These are phyloP conservation scores for Caenorhabditis sinica DNA, from an alignment of 2,888 invertebrate genomes.

Conservation along the genomic window DNA sequence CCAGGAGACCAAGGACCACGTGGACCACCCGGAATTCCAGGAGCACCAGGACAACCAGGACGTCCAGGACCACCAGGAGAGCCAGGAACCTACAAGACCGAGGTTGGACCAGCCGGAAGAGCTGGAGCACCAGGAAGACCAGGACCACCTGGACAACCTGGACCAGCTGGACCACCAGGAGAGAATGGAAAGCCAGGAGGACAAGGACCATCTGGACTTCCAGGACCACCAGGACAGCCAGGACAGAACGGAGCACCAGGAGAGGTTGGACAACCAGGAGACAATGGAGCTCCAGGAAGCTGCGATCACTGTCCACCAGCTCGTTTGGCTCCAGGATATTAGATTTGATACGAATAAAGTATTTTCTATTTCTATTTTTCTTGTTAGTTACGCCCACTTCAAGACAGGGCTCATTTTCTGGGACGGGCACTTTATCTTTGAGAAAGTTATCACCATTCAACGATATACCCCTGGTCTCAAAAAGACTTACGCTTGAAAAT, in stretches of 20 bases:
- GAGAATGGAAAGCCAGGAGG: constrained; percentile 78
- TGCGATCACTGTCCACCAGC: constrained; percentile 83
- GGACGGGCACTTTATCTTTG: not conserved
- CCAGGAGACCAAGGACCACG: constrained; percentile 82
- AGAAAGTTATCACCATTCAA: no score
- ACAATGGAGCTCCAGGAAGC: constrained; percentile 80
- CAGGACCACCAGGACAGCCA: constrained; percentile 76
- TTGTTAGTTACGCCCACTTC: constrained; percentile 84
- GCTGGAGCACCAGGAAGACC: constrained; percentile 80
- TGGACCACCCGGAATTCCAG: constrained; percentile 89
- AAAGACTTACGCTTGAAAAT: constrained; percentile 86
- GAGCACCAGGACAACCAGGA: constrained; percentile 84
- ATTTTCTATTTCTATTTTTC: constrained; percentile 35
- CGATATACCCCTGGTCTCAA: no score
- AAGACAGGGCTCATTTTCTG: no score
- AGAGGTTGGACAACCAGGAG: constrained; percentile 74
- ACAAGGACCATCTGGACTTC: constrained; percentile 75
- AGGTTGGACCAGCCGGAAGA: constrained; percentile 80
- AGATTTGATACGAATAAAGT: constrained; percentile 48
- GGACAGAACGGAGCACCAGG: constrained; percentile 78
- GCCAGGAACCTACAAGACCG: constrained; percentile 81
- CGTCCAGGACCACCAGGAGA: constrained; percentile 82
- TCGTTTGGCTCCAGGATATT: constrained; percentile 82
- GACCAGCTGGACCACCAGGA: constrained; percentile 80
- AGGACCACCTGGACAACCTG: constrained; percentile 78